Percentiles rank a stretch among this genome's conserved stretches.
These are phyloP conservation scores for Sclerurus mexicanus DNA, from an alignment of 2,113 vertebrate species.

Conservation along the genomic window DNA sequence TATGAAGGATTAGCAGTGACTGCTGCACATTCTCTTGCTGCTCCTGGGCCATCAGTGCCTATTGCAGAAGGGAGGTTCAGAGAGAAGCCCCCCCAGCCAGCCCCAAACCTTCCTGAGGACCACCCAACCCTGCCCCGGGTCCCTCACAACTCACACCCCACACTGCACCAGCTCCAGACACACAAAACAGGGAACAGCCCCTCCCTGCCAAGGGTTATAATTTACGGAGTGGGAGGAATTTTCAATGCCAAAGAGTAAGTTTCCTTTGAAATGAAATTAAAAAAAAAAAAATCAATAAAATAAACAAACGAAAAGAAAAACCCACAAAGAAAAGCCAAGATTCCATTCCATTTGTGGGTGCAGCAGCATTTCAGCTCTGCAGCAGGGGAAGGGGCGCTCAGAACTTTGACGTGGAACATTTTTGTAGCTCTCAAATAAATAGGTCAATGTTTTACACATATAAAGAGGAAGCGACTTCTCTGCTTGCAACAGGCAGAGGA, in stretches of 20 bases:
- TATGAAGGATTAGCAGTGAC: background rate
- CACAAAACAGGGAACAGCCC: background rate
- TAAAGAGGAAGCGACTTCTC: background rate
- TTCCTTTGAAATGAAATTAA: background rate
- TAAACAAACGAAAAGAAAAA: background rate
- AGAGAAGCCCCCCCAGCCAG: background rate
- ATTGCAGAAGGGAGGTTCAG: background rate
- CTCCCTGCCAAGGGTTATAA: constrained; percentile 20
- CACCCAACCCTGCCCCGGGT: background rate
- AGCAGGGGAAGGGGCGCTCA: background rate
- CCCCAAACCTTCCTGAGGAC: background rate
- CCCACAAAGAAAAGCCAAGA: constrained; percentile 18
- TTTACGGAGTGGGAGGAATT: constrained; percentile 31
- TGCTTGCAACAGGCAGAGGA: background rate
- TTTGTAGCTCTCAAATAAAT: constrained; percentile 16
- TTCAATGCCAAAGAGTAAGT: background rate
- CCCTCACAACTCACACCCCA: background rate
- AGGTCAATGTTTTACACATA: constrained; percentile 25
- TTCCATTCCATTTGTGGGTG: constrained; percentile 12
- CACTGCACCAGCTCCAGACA: background rate
- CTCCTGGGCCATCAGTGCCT: background rate
- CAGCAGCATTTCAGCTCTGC: background rate
- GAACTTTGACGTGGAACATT: background rate
- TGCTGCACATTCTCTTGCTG: background rate
- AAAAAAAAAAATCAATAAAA: background rate